Base-by-base conservation (phyloP, 92 coral and sea anemone genomes). In the Pocillopora grandis region DNA sequence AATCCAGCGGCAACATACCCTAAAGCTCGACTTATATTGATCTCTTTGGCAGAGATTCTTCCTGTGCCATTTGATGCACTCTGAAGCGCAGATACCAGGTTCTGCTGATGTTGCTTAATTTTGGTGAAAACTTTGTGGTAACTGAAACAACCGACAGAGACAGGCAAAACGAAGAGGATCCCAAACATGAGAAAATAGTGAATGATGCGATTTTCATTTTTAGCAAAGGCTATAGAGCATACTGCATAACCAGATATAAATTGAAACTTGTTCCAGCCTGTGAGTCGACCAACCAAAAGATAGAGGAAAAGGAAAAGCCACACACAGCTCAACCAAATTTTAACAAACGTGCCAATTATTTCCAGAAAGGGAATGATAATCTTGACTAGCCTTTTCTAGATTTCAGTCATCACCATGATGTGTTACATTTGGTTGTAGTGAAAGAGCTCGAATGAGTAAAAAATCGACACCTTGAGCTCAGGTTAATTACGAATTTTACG, bases 161-260 rank as follows among this genome's bases (percentile, higher is more conserved):
- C 33, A 2, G 85, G 89, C 10, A 86, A 69, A 55, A 62, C 69
- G 27, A 78, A 61, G 49, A 78, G 71, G 1, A 71, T 62, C 12
- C 16, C 65, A 7, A 77, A 78, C 55, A 79, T 75, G 49, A 60
- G 17, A 23, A 76, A 62, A 59, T 86, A 86, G 72, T 86, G 89
- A 3, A 49, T 70, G 9, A 79, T 58, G 27, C 81, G 62, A 14
- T 77, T 71, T 63, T 62, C 57, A 37, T 23, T 57, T 59, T 6
- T 67, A 6, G 58, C 66, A 66, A 57, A 87, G 23, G 73, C 77
- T 14, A 87, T 68, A 19, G 77, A 66, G 59, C 90, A 87, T 8
- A 75, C 82, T 33, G 87, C 87, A 23, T 87, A 87, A 6, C 78
- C 76, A 42, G 90, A 83, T 16, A 75, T 75, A 62, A 87, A 87